These are phyloP conservation scores for Ischnura elegans DNA, from an alignment of 2,888 invertebrate genomes.

Conservation along the genomic window DNA sequence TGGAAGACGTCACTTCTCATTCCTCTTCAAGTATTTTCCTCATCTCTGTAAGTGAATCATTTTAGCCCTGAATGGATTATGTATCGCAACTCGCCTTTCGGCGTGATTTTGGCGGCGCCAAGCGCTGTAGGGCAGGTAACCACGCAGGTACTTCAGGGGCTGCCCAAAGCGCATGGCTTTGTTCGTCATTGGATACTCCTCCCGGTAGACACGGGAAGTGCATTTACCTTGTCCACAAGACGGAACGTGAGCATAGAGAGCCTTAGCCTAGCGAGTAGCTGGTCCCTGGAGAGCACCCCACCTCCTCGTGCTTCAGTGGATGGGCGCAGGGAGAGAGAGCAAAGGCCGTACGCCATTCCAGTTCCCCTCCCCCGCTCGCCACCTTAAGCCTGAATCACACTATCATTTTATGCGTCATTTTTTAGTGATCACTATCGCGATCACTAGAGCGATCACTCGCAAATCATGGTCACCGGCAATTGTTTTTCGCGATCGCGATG, in stretches of 20 bases:
- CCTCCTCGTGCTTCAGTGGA: background rate
- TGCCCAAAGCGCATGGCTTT: background rate
- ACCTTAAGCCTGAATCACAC: too few relatives aligned
- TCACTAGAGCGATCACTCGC: too few relatives aligned
- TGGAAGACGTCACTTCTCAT: too few relatives aligned
- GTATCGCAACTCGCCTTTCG: background rate
- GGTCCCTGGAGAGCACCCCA: background rate
- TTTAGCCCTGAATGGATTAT: background rate
- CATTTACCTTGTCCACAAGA: background rate
- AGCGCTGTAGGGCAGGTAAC: too few relatives aligned
- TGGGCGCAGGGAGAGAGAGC: background rate
- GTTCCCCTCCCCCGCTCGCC: too few relatives aligned
- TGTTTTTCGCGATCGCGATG: too few relatives aligned
- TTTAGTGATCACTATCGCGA: too few relatives aligned
- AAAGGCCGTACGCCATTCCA: background rate
- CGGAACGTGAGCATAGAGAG: slow-evolving; percentile 12
- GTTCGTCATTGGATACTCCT: background rate
- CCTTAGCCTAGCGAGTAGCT: background rate
- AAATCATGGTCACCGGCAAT: too few relatives aligned
- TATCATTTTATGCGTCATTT: too few relatives aligned
- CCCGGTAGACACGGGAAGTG: background rate
- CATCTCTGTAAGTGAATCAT: background rate
- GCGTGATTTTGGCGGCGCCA: background rate
- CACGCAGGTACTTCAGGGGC: background rate
- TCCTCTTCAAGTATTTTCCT: background rate